Base-by-base conservation (phyloP, 2,797 vertebrate species). In the Anomalospiza imberbis region DNA sequence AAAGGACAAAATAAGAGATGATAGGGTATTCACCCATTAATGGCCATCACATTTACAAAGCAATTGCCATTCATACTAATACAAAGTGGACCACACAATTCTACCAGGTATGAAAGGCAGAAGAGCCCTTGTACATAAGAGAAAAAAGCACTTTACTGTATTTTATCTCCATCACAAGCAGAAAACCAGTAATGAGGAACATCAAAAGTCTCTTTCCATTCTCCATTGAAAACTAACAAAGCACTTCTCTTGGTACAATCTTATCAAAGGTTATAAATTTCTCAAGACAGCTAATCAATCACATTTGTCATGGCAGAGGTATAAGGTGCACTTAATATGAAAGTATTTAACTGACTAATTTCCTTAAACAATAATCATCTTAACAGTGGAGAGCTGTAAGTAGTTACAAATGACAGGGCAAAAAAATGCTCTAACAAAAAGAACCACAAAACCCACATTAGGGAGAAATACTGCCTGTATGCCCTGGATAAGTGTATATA, bases 141-240 rank as follows among this genome's bases (percentile, higher is more conserved):
- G 89, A 77, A 32, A 93, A 95, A 95, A 95, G 80, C 92, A 94
- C 89, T 96, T 87, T 65, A 73, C 76, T 74, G 34, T 94, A 77
- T 94, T 95, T 91, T 91, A 94, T 74, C 80, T 96, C 80, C 29
- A 73, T 50, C 85, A 67, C 55, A 79, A 96, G 80, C 65, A 80
- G 91, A 94, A 93, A 91, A 81, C 40, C 40, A 84, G 80, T 66
- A 88, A 93, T 12, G 48, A 84, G 40, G 45, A 78, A 85, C 63
- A 93, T 72, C 47, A 80, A 83, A 93, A 86, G 65, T 34, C 53
- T 61, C 79, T 74, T 88, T 85, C 74, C 13, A 20, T 40, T 88
- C 80, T 85, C 63, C 74, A 58, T 32, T 91, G 75, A 79, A 93
- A 95, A 63, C 83, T 65, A 86, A 73, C 74, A 84, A 70, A 73